Conservation (phyloP, 1,140 invertebrate genomes). For the Bombus affinis region DNA sequence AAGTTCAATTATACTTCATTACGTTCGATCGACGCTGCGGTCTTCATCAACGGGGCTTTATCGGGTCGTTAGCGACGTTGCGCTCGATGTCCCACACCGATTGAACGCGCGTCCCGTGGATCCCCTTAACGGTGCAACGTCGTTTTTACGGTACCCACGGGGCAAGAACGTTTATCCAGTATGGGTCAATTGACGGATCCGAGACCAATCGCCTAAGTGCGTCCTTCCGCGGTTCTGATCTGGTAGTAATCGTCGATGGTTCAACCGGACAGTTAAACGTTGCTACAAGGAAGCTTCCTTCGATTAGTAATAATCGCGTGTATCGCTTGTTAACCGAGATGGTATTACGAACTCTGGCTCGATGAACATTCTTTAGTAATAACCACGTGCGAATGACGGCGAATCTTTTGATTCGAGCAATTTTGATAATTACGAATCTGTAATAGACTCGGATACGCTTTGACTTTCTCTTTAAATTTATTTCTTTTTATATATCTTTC, state of each 20-base stretch:
- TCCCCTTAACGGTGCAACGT: conserved; percentile 9
- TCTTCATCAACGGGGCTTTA: conserved; percentile 59
- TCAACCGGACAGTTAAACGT: conserved; percentile 11
- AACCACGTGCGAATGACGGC: background rate
- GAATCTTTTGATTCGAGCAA: background rate
- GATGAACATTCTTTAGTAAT: background rate
- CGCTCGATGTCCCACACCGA: conserved; percentile 28
- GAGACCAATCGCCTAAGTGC: conserved; percentile 2
- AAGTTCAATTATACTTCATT: conserved; percentile 66
- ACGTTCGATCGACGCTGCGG: conserved; percentile 50
- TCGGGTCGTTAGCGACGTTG: conserved; percentile 55
- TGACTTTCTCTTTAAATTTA: too few species aligned
- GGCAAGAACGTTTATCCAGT: conserved; percentile 11
- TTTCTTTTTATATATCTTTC: too few species aligned
- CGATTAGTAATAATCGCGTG: conserved; percentile 16
- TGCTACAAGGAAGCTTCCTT: background rate
- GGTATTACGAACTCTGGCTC: background rate
- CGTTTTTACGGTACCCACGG: conserved; percentile 16
- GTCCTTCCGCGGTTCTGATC: background rate
- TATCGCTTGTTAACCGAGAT: background rate
- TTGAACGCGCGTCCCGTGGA: conserved; percentile 14
- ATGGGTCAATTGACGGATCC: background rate
- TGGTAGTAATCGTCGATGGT: background rate
- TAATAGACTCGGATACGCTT: too few species aligned
- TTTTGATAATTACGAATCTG: background rate